These are phyloP conservation scores for Schlechtendalia chinensis DNA, from an alignment of 1,140 invertebrate genomes.

Conservation along the genomic window DNA sequence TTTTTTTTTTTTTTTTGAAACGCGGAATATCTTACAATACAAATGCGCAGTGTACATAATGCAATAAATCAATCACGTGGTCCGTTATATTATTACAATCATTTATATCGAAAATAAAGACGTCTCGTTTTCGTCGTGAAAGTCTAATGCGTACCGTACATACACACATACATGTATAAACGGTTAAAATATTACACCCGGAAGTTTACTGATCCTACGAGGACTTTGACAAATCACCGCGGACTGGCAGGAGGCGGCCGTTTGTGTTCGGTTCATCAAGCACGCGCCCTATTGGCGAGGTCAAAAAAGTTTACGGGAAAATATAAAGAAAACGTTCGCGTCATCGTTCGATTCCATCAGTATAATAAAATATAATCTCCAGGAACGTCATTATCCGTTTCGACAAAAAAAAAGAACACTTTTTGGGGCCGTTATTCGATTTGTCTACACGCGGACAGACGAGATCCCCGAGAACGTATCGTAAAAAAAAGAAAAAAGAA, in stretches of 20 bases:
- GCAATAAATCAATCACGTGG: too few relatives aligned
- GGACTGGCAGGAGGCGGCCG: neutral
- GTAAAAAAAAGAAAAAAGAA: slow-evolving; percentile 8
- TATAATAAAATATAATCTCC: slow-evolving; percentile 47
- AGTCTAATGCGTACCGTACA: neutral
- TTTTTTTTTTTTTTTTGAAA: neutral
- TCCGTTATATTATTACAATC: too few relatives aligned
- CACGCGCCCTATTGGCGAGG: slow-evolving; percentile 38
- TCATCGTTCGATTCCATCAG: slow-evolving; percentile 44
- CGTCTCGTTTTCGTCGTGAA: neutral
- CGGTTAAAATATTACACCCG: slow-evolving; percentile 30
- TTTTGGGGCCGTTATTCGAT: slow-evolving; percentile 43
- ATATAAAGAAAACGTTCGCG: slow-evolving; percentile 35
- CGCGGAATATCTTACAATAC: too few relatives aligned
- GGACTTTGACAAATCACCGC: slow-evolving; percentile 45
- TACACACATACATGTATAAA: too few relatives aligned
- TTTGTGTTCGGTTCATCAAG: slow-evolving; percentile 37
- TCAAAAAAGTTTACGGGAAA: slow-evolving; percentile 39
- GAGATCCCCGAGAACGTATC: slow-evolving; percentile 2
- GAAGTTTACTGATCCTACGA: slow-evolving; percentile 41
- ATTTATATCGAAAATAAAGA: slow-evolving; percentile 15
- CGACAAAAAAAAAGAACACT: slow-evolving; percentile 10
- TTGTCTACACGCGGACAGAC: slow-evolving; percentile 6
- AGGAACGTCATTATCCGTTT: slow-evolving; percentile 41
- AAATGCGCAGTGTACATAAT: too few relatives aligned